A percentile compares a stretch with the other conserved stretches of the same genome.
Evolutionary conservation across 2,113 vertebrate genomes (phyloP).

Genomic region (Ctenomys sociabilis): DNA sequence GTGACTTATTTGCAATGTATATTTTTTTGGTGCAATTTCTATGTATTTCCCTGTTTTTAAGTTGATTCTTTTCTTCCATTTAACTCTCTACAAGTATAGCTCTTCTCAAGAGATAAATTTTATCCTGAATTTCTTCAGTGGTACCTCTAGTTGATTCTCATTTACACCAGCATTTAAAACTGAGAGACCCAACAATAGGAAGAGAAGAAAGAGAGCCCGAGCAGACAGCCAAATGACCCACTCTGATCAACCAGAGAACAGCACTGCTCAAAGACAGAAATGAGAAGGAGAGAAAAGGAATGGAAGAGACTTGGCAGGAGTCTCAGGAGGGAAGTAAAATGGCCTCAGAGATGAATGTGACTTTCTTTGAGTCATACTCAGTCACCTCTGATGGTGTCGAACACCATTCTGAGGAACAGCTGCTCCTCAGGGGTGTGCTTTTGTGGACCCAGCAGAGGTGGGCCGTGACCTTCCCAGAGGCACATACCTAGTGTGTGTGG

Average conservation of each 20-base stretch:
- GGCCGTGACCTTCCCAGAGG: background rate
- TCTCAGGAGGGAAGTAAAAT: background rate
- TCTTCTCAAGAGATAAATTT: background rate
- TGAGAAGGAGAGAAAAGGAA: background rate
- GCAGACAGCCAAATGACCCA: background rate
- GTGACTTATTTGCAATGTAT: background rate
- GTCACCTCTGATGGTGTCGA: background rate
- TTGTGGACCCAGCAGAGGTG: background rate
- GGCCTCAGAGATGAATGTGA: background rate
- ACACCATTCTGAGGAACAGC: background rate
- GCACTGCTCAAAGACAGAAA: background rate
- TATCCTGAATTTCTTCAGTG: conserved; percentile 17
- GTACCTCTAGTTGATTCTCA: background rate
- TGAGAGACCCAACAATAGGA: background rate
- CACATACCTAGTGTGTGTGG: background rate
- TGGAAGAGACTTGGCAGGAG: background rate
- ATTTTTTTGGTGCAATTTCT: background rate
- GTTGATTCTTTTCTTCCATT: background rate
- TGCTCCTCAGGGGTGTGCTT: background rate
- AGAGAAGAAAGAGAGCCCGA: background rate
- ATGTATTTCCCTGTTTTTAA: background rate
- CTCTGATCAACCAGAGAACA: background rate
- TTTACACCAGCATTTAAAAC: background rate
- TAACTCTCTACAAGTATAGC: background rate
- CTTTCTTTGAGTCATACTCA: background rate